Evolutionary conservation across 2,888 invertebrate species (phyloP).

Genomic region (Perizoma flavofasciatum): DNA sequence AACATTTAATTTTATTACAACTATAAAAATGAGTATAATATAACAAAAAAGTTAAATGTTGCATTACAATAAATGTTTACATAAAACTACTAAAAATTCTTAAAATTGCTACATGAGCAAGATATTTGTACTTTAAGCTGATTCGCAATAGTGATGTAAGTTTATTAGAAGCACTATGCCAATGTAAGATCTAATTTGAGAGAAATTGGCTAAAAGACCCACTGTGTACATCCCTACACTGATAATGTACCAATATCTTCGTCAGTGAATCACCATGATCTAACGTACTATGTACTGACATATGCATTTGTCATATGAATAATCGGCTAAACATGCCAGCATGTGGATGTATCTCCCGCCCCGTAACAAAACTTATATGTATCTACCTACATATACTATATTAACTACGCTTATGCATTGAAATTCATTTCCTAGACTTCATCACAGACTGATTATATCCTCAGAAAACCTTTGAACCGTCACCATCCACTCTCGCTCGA

Average conservation of each 20-base stretch:
- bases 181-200: conserved; percentile 64
- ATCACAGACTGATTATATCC: conserved; percentile 78
- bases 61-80: conserved; percentile 56
- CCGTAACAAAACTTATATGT: conserved; percentile 54
- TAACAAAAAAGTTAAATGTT: conserved; percentile 52
- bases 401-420: conserved; percentile 64
- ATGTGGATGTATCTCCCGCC: conserved; percentile 37
- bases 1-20: conserved; percentile 60
- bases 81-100: conserved; percentile 63
- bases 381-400: conserved; percentile 42
- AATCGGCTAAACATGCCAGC: conserved; percentile 43
- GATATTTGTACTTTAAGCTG: conserved; percentile 75
- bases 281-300: conserved; percentile 50
- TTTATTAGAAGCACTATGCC: conserved; percentile 55
- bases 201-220: conserved; percentile 63
- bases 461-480: conserved; percentile 64
- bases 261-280: conserved; percentile 47
- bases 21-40: conserved; percentile 73
- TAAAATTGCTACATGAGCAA: conserved; percentile 79
- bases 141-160: conserved; percentile 55
- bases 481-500: conserved; percentile 70
- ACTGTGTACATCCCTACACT: conserved; percentile 55
- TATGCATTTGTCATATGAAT: conserved; percentile 62
- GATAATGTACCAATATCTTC: conserved; percentile 49
- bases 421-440: conserved; percentile 72